Evolutionary conservation across 2,888 invertebrate genomes (phyloP).

Genomic region (Volucella zonaria): DNA sequence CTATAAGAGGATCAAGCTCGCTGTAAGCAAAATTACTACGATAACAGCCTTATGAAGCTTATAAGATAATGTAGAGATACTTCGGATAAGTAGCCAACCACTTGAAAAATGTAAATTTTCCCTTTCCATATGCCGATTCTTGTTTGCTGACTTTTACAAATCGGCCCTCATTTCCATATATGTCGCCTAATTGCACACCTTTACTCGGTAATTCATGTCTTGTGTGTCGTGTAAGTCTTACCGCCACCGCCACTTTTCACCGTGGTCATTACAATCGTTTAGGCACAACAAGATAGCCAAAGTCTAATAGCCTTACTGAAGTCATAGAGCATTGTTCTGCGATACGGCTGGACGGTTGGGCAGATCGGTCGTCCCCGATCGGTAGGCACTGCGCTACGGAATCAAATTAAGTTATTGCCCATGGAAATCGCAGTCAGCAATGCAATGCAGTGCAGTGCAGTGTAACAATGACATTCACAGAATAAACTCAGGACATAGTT

Average conservation of each 20-base stretch:
- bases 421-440: conserved; percentile 39
- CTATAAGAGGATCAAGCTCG: too few species aligned
- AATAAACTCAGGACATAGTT: conserved; percentile 31
- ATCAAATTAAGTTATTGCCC: conserved; percentile 74
- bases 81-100: conserved; percentile 4
- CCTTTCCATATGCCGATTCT: conserved; percentile 18
- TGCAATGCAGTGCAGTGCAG: conserved; percentile 1
- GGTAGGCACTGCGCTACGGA: conserved; percentile 1
- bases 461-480: conserved; percentile 31
- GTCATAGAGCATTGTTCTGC: conserved; percentile 67
- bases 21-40: too few species aligned
- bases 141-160: conserved; percentile 48
- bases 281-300: conserved; percentile 64
- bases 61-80: too few species aligned
- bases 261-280: conserved; percentile 74
- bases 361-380: too few species aligned
- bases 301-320: conserved; percentile 31
- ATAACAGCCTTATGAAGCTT: too few species aligned
- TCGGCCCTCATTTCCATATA: conserved; percentile 72
- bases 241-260: conserved; percentile 56
- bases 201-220: conserved; percentile 68
- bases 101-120: conserved; percentile 17
- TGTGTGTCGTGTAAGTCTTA: conserved; percentile 46
- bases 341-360: background rate
- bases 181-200: conserved; percentile 74